Base-by-base conservation (phyloP, 2,113 vertebrate genomes). In the Vidua macroura region DNA sequence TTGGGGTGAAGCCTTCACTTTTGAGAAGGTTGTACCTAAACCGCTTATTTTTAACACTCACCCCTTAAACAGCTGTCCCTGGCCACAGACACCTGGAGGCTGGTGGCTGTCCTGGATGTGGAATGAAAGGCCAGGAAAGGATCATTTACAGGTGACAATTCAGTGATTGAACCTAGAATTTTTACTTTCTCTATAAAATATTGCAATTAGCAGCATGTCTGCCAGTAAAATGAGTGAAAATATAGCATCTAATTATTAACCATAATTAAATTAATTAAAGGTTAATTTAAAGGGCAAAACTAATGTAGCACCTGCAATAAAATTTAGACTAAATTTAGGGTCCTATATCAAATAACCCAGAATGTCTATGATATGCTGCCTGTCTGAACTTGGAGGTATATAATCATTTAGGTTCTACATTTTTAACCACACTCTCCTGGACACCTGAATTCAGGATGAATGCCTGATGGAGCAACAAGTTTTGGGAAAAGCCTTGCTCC, bases 171-270 rank as follows among this genome's bases (percentile, higher is more conserved):
- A 89, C 55, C 15, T 15, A 58, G 78, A 72, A 66, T 55, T 87
- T 90, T 85, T 58, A 82, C 82, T 88, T 87, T 92, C 91, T 74
- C 91, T 67, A 73, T 74, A 69, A 83, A 94, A 93, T 58, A 95
- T 37, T 89, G 70, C 37, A 79, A 85, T 93, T 95, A 89, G 58
- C 78, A 76, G 55, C 43, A 15, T 21, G 73, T 67, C 76, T 81
- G 93, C 66, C 68, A 70, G 56, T 41, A 62, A 92, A 96, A 83
- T 11, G 30, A 86, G 63, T 85, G 60, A 93, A 95, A 96, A 90
- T 75, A 86, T 2, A 86, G 76, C 51, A 81, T 86, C 56, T 88
- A 77, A 68, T 86, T 90, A 83, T 59, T 74, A 90, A 67, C 35
- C 15, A 37, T 75, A 77, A 86, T 90, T 83, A 90, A 58, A 83